These are phyloP conservation scores for Acanthosepion pharaonis DNA, from an alignment of 2,888 invertebrate genomes.

Conservation along the genomic window DNA sequence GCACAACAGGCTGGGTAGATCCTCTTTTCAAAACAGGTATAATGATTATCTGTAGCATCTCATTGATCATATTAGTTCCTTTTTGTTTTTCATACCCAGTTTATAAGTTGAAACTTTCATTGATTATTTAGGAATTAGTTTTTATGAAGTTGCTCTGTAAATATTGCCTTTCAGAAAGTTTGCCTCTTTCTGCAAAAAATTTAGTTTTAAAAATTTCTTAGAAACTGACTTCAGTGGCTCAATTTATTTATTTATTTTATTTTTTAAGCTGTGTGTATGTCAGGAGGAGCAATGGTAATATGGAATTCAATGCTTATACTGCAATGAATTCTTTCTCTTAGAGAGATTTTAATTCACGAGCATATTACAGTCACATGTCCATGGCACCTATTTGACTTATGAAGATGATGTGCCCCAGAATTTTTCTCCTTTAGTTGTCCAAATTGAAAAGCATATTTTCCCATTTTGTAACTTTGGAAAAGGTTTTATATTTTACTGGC, in stretches of 20 bases:
- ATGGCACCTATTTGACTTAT: neutral
- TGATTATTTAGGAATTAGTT: neutral
- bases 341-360: neutral
- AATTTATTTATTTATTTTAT: neutral
- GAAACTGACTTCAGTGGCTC: neutral
- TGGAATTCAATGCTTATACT: neutral
- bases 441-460: neutral
- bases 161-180: neutral
- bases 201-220: neutral
- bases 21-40: neutral
- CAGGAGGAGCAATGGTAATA: neutral
- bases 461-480: no score
- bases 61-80: no score
- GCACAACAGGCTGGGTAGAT: neutral
- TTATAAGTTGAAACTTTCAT: neutral
- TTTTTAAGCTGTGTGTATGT: neutral
- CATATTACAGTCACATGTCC: neutral
- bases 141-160: conserved; percentile 15
- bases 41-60: neutral
- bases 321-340: neutral
- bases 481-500: neutral
- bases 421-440: neutral
- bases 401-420: neutral
- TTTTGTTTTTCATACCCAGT: neutral
- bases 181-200: neutral